phyloP scores from a whole-genome alignment of 1,140 invertebrate species.

The Neuroterus valhalla region DNA sequence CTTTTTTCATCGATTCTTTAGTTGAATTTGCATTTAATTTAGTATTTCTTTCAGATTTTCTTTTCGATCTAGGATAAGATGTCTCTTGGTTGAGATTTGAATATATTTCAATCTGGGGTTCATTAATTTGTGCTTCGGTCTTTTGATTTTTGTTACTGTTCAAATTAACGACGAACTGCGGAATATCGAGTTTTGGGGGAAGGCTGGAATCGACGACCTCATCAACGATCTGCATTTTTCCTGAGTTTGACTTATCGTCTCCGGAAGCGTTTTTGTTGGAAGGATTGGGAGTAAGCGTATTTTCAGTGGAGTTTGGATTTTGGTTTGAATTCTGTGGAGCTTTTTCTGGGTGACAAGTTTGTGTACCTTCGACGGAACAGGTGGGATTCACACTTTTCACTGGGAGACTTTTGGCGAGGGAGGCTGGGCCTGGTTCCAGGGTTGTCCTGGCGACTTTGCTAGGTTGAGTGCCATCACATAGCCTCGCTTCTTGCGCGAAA shows the following conservation, averaged over 20 bases:
- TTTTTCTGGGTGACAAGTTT: conserved; percentile 28
- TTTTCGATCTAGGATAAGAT: no score
- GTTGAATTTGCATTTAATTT: no score
- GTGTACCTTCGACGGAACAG: conserved; percentile 71
- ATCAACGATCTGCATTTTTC: conserved; percentile 15
- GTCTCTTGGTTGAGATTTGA: no score
- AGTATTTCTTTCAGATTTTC: no score
- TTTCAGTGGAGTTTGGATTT: neutral
- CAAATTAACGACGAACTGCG: neutral
- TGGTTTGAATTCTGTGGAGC: neutral
- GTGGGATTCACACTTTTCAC: conserved; percentile 74
- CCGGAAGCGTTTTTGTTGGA: conserved; percentile 6
- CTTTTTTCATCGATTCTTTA: neutral
- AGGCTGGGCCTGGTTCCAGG: conserved; percentile 72
- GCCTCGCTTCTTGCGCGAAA: conserved; percentile 87
- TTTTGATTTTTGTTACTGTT: neutral
- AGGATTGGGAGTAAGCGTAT: neutral
- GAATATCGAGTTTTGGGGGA: neutral
- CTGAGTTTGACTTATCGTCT: neutral
- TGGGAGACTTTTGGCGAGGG: conserved; percentile 77
- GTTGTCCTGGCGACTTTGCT: conserved; percentile 83
- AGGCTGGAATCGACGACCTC: conserved; percentile 5
- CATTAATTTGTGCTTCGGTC: neutral
- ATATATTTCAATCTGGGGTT: no score
- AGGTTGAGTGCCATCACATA: conserved; percentile 84